Conservation (phyloP, 2,797 vertebrate genomes). For the Microctenopoma steveboyesi region DNA sequence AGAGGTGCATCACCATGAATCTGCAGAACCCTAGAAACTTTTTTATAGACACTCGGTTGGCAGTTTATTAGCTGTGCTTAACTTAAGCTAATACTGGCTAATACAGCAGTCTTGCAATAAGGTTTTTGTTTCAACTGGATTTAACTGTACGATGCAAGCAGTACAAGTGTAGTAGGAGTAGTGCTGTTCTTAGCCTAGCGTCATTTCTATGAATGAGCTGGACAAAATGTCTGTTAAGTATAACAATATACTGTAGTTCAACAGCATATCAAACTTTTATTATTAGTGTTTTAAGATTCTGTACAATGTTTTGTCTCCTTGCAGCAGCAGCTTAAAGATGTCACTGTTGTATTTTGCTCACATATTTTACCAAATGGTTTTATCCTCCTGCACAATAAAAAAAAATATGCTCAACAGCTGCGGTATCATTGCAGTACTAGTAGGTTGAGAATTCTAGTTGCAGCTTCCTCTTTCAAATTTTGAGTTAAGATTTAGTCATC, state of each 20-base stretch:
- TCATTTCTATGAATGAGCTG: no score
- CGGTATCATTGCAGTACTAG: background rate
- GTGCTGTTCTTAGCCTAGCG: no score
- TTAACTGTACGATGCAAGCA: no score
- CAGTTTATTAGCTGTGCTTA: no score
- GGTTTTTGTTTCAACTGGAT: no score
- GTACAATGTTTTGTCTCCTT: background rate
- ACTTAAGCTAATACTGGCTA: no score
- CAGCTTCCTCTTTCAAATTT: background rate
- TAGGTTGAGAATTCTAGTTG: background rate
- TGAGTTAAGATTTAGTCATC: conserved; percentile 13
- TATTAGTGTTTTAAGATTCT: background rate
- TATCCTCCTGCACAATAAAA: conserved; percentile 1
- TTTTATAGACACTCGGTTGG: background rate
- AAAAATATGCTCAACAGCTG: background rate
- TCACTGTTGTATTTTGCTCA: background rate
- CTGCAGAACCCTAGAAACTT: background rate
- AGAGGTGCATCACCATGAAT: background rate
- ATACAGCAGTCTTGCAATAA: no score
- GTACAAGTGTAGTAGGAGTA: no score
- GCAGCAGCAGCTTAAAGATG: background rate
- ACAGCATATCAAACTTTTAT: no score
- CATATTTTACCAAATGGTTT: background rate
- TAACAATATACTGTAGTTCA: no score
- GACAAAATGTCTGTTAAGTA: no score